phyloP scores from a whole-genome alignment of 1,140 invertebrate genomes.

The Aphis gossypii region DNA sequence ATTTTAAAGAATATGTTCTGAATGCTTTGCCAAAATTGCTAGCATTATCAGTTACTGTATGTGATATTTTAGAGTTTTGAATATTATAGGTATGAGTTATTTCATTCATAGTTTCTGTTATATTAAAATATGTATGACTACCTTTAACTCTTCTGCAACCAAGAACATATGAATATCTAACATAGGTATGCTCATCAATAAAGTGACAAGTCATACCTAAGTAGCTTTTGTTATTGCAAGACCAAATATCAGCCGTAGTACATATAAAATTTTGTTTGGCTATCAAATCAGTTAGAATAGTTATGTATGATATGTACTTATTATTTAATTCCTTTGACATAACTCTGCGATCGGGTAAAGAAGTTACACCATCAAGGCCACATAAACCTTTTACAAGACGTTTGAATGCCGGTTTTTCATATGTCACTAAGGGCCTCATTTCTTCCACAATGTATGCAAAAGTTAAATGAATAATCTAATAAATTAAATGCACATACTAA shows the following conservation, averaged over 20 bases:
- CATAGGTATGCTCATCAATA: neutral
- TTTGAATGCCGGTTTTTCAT: neutral
- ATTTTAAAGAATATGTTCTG: neutral
- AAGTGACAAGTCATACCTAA: neutral
- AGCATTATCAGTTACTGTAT: conserved; percentile 18
- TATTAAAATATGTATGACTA: neutral
- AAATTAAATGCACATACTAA: too few species aligned
- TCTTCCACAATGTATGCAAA: neutral
- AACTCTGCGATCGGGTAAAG: neutral
- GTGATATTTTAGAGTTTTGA: neutral
- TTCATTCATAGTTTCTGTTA: neutral
- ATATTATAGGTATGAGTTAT: neutral
- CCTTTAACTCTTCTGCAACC: neutral
- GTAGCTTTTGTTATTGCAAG: conserved; percentile 19
- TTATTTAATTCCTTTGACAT: neutral
- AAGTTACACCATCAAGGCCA: neutral
- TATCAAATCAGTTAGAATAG: neutral
- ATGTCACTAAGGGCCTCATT: neutral
- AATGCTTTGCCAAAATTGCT: conserved; percentile 32
- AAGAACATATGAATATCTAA: neutral
- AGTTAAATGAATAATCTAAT: too few species aligned
- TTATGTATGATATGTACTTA: neutral
- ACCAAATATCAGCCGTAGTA: conserved; percentile 31
- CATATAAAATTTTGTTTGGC: neutral
- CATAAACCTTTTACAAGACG: neutral